Conservation (phyloP, 2,888 invertebrate species). For the Heliconius aoede region DNA sequence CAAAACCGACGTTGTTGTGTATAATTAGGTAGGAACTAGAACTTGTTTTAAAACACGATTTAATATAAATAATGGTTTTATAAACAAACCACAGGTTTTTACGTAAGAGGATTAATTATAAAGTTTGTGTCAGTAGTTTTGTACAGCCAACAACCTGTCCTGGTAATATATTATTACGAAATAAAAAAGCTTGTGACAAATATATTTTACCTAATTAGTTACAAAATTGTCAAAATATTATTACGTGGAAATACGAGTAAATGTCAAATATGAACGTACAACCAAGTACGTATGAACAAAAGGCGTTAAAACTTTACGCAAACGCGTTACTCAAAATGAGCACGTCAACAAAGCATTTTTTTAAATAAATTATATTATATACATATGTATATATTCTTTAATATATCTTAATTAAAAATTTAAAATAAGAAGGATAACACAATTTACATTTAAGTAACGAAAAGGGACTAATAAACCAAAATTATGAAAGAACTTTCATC, state of each 20-base stretch:
- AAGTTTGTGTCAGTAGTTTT: too few species aligned
- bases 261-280: background rate
- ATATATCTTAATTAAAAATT: constrained; percentile 12
- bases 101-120: too few species aligned
- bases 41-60: background rate
- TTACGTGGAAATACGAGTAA: too few species aligned
- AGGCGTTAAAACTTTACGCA: background rate
- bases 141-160: too few species aligned
- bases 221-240: too few species aligned
- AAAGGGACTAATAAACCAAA: constrained; percentile 20
- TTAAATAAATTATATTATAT: background rate
- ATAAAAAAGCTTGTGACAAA: too few species aligned
- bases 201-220: too few species aligned
- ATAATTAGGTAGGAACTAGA: constrained; percentile 1
- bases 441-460: constrained; percentile 23
- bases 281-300: background rate
- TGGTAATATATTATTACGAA: too few species aligned
- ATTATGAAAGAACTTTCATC: constrained; percentile 42
- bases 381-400: background rate
- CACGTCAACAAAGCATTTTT: background rate
- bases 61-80: background rate
- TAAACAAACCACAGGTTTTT: too few species aligned
- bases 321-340: background rate
- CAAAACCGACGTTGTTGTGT: background rate
- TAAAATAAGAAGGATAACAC: background rate